These are phyloP conservation scores for Steinernema hermaphroditum DNA, from an alignment of 2,888 invertebrate genomes.

Conservation along the genomic window DNA sequence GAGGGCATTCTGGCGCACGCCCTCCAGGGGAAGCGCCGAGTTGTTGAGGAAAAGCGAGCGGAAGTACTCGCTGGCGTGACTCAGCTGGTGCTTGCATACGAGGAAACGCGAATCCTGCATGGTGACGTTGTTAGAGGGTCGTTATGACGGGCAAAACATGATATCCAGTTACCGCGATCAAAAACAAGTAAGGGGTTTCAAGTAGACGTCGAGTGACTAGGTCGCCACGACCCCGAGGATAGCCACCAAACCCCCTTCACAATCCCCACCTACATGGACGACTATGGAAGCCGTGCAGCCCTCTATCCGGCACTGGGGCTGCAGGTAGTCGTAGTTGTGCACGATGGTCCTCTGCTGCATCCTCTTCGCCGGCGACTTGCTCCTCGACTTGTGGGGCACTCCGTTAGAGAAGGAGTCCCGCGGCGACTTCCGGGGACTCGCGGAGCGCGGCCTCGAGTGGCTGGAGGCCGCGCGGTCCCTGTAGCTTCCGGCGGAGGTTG, in stretches of 20 bases:
- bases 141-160: slow-evolving; percentile 21
- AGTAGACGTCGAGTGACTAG: too few relatives aligned
- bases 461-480: slow-evolving; percentile 11
- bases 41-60: slow-evolving; percentile 57
- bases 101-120: slow-evolving; percentile 61
- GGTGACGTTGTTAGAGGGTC: slow-evolving; percentile 10
- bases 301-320: slow-evolving; percentile 62
- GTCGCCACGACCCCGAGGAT: too few relatives aligned
- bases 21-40: slow-evolving; percentile 45
- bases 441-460: slow-evolving; percentile 37
- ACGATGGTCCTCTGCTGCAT: slow-evolving; percentile 37
- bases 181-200: too few relatives aligned
- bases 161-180: slow-evolving; percentile 8
- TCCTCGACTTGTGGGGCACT: slow-evolving; percentile 33
- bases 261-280: slow-evolving; percentile 61
- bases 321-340: slow-evolving; percentile 61
- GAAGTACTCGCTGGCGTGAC: slow-evolving; percentile 64
- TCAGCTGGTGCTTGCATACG: slow-evolving; percentile 64
- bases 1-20: slow-evolving; percentile 43
- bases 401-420: slow-evolving; percentile 34
- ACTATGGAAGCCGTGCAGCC: slow-evolving; percentile 62
- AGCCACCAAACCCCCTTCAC: too few relatives aligned
- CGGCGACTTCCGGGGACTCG: slow-evolving; percentile 38
- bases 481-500: slow-evolving; percentile 17
- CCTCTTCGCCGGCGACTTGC: slow-evolving; percentile 15